Evolutionary conservation across 1,140 invertebrate genomes (phyloP).

Genomic region (Drosophila tsacasi): DNA sequence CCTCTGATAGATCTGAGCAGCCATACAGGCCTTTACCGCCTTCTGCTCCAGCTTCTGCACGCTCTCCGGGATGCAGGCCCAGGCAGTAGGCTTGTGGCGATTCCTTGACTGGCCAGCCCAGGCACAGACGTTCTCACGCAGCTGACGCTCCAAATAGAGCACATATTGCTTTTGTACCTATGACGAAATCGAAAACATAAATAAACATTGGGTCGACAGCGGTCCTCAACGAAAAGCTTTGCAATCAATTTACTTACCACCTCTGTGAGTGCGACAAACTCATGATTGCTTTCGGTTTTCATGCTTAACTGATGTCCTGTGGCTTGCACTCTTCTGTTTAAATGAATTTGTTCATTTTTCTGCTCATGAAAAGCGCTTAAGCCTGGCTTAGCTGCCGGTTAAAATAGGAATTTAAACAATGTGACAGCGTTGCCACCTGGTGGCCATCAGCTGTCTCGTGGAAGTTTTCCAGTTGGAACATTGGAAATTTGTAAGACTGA

Average conservation of each 20-base stretch:
- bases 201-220: neutral
- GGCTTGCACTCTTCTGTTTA: neutral
- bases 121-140: conserved; percentile 69
- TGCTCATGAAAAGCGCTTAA: neutral
- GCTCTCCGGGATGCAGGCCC: conserved; percentile 58
- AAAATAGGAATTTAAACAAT: conserved; percentile 46
- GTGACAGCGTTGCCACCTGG: conserved; percentile 14
- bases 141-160: conserved; percentile 70
- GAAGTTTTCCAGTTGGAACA: neutral
- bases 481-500: neutral
- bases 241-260: conserved; percentile 46
- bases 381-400: conserved; percentile 16
- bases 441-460: conserved; percentile 6
- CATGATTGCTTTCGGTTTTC: conserved; percentile 31
- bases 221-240: neutral
- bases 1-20: conserved; percentile 72
- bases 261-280: conserved; percentile 68
- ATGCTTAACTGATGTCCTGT: conserved; percentile 17
- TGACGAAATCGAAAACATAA: neutral
- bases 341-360: conserved; percentile 24
- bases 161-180: conserved; percentile 78
- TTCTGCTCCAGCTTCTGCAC: conserved; percentile 57
- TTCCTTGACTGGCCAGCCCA: conserved; percentile 65
- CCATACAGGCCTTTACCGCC: conserved; percentile 68
- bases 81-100: conserved; percentile 65